Percentiles rank a stretch among this genome's conserved stretches.
These are phyloP conservation scores for Timema podura DNA, from an alignment of 2,888 invertebrate genomes.

Conservation along the genomic window DNA sequence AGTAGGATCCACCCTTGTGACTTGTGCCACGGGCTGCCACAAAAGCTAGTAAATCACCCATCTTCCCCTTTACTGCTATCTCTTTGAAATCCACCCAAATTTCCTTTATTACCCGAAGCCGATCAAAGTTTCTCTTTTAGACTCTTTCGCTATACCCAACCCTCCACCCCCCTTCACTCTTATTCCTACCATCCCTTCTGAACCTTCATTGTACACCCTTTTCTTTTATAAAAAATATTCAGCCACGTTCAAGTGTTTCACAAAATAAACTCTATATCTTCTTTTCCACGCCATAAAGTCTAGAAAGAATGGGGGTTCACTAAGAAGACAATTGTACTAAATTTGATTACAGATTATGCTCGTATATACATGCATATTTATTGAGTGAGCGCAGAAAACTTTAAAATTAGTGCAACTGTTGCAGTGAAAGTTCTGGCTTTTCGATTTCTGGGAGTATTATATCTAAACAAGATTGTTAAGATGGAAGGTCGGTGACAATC, in stretches of 20 bases:
- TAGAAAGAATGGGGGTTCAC: constrained; percentile 37
- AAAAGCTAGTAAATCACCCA: no score
- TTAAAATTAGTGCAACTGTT: constrained; percentile 38
- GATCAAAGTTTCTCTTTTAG: constrained; percentile 37
- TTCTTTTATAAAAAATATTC: constrained; percentile 37
- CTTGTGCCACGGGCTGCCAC: no score
- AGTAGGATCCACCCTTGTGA: no score
- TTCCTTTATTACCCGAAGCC: constrained; percentile 39
- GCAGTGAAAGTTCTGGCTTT: constrained; percentile 22
- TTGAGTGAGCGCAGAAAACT: constrained; percentile 37
- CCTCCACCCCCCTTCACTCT: constrained; percentile 9
- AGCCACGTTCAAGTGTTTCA: constrained; percentile 38
- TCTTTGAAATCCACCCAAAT: constrained; percentile 37
- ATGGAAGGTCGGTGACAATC: no score
- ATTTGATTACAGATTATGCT: constrained; percentile 41
- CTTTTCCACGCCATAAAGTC: constrained; percentile 41
- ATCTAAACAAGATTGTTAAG: no score
- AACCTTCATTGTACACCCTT: constrained; percentile 32
- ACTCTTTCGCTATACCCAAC: constrained; percentile 16
- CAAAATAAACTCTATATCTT: constrained; percentile 41
- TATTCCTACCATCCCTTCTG: constrained; percentile 6
- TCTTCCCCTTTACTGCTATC: constrained; percentile 19
- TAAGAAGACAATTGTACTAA: constrained; percentile 39
- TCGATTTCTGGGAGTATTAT: no score
- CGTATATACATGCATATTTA: constrained; percentile 34